phyloP scores from a whole-genome alignment of 2,113 vertebrate genomes.

The Shinisaurus crocodilurus region DNA sequence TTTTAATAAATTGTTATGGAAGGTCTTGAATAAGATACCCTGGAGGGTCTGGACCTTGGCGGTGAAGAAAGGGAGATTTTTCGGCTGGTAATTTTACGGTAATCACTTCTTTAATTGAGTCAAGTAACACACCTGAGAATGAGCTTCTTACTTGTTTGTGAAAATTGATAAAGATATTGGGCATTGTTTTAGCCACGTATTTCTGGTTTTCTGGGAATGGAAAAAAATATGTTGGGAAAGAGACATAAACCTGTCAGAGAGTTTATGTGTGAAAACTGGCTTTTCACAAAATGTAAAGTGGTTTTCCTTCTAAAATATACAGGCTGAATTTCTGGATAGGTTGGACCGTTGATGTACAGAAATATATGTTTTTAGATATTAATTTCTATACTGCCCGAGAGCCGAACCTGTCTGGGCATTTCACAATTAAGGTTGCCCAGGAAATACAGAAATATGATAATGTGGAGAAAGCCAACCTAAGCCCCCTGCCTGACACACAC shows the following conservation, averaged over 20 bases:
- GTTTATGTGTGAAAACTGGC: not conserved
- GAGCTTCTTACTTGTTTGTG: not conserved
- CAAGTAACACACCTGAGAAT: slow-evolving; percentile 54
- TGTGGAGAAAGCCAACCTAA: no score
- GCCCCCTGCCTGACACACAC: no score
- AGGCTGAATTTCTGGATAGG: not conserved
- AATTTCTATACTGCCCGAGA: no score
- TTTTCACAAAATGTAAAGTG: no score
- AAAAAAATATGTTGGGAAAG: no score
- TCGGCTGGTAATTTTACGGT: not conserved
- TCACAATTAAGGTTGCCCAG: not conserved
- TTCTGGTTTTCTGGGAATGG: not conserved
- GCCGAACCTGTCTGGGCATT: not conserved
- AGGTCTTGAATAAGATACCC: not conserved
- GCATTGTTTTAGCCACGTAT: not conserved
- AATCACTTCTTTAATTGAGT: slow-evolving; percentile 6
- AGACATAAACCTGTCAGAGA: not conserved
- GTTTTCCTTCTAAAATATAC: not conserved
- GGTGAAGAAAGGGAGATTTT: slow-evolving; percentile 9
- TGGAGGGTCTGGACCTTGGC: not conserved
- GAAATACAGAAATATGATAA: no score
- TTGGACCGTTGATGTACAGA: not conserved
- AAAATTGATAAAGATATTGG: not conserved
- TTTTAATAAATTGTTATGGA: not conserved
- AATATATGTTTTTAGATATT: not conserved